A percentile compares a stretch with the other conserved stretches of the same genome.
These are phyloP conservation scores for Ooceraea biroi DNA, from an alignment of 1,140 invertebrate genomes.

Conservation along the genomic window DNA sequence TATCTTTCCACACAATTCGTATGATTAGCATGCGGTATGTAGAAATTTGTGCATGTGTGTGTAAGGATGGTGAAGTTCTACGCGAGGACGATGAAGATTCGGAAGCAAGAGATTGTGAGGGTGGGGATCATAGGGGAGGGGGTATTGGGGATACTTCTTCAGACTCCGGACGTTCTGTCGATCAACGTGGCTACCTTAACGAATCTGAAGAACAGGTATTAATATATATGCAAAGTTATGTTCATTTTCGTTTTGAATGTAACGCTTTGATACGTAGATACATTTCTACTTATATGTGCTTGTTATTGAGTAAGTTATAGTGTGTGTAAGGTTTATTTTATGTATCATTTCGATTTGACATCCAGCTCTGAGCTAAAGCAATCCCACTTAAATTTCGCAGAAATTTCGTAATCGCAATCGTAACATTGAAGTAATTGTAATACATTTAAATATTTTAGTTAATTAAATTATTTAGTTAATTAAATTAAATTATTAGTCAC, in stretches of 20 bases:
- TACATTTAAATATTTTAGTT: neutral
- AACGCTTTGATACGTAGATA: conserved; percentile 22
- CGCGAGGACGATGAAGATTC: conserved; percentile 82
- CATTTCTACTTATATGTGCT: too few relatives aligned
- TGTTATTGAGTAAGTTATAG: conserved; percentile 31
- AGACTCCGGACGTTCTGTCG: conserved; percentile 81
- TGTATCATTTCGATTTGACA: conserved; percentile 16
- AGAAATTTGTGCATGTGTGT: conserved; percentile 85
- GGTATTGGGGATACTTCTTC: conserved; percentile 81
- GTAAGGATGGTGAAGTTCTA: conserved; percentile 84
- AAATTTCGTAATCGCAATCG: conserved; percentile 12
- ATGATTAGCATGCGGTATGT: conserved; percentile 82
- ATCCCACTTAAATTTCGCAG: neutral
- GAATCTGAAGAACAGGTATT: conserved; percentile 85
- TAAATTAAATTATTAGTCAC: too few relatives aligned
- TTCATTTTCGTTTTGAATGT: conserved; percentile 55
- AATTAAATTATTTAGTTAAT: neutral
- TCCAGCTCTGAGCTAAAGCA: conserved; percentile 8
- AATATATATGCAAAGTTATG: conserved; percentile 67
- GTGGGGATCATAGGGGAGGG: conserved; percentile 81
- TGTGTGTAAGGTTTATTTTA: conserved; percentile 32
- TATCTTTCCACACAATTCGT: conserved; percentile 56
- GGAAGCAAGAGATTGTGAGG: conserved; percentile 82
- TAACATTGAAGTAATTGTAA: neutral
- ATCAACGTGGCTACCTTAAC: conserved; percentile 81